These are phyloP conservation scores for Dysidea cf. avara DNA, from an alignment of 37 sponge, comb jelly and placozoan genomes.

Conservation along the genomic window DNA sequence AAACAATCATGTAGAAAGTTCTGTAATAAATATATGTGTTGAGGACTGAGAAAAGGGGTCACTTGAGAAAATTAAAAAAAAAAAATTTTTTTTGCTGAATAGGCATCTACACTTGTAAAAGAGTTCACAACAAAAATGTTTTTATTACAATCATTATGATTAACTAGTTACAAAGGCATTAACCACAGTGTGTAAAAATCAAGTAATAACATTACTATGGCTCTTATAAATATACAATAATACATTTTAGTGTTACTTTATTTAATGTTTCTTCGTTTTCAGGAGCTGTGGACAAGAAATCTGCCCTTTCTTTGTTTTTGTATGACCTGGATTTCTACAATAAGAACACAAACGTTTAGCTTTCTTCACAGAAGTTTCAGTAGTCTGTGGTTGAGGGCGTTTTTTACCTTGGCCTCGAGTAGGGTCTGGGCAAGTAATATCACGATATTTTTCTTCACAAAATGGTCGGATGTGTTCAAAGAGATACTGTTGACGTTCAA, in stretches of 20 bases:
- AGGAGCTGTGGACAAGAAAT: slow-evolving; percentile 7
- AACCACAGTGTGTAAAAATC: too few species aligned
- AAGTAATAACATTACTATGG: too few species aligned
- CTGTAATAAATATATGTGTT: too few species aligned
- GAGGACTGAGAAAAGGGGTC: slow-evolving; percentile 28
- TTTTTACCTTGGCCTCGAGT: neutral
- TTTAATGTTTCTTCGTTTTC: neutral
- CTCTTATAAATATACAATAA: too few species aligned
- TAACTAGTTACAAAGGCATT: too few species aligned
- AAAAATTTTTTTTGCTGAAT: neutral
- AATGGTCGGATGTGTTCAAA: slow-evolving; percentile 30
- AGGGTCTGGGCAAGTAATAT: slow-evolving; percentile 36
- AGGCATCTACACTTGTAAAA: too few species aligned
- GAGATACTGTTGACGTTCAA: slow-evolving; percentile 19
- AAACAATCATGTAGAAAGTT: too few species aligned
- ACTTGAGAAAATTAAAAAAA: neutral
- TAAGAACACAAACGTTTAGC: slow-evolving; percentile 12
- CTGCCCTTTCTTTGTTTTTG: slow-evolving; percentile 16
- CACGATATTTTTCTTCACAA: neutral
- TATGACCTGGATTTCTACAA: slow-evolving; percentile 37
- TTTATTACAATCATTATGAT: too few species aligned
- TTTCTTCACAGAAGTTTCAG: slow-evolving; percentile 1
- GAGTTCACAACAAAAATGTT: too few species aligned
- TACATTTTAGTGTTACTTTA: too few species aligned
- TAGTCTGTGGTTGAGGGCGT: neutral